Conservation (phyloP, 2,113 vertebrate genomes). For the Nematolebias whitei region DNA sequence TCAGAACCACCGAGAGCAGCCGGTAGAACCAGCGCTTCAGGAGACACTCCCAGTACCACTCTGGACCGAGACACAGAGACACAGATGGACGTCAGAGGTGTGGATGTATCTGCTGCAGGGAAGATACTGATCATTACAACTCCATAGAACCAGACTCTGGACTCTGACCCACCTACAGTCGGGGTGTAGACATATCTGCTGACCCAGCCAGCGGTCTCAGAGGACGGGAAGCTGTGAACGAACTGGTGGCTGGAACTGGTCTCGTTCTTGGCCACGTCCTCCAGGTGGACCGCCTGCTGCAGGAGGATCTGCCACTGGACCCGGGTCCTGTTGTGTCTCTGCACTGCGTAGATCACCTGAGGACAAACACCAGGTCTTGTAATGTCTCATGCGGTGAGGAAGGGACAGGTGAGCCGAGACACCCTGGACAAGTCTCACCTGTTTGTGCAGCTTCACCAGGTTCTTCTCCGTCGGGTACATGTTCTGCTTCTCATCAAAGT, state of each 20-base stretch:
- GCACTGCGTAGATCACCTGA: conserved; percentile 95
- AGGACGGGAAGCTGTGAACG: conserved; percentile 87
- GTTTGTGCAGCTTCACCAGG: conserved; percentile 94
- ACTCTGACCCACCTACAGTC: conserved; percentile 80
- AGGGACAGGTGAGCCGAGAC: not conserved
- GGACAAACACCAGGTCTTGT: not conserved
- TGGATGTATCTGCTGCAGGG: conserved; percentile 83
- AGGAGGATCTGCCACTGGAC: conserved; percentile 96
- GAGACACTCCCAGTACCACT: conserved; percentile 98
- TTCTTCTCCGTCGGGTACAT: conserved; percentile 92
- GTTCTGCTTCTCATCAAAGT: conserved; percentile 95
- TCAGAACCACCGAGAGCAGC: conserved; percentile 86
- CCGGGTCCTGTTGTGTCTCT: conserved; percentile 92
- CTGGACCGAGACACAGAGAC: conserved; percentile 67
- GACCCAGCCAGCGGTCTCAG: conserved; percentile 85
- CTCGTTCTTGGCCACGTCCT: conserved; percentile 97
- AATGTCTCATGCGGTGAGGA: too few relatives aligned
- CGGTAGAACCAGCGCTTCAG: conserved; percentile 91
- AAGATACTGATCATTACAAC: not conserved
- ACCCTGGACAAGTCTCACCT: conserved; percentile 79
- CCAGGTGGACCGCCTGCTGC: conserved; percentile 93
- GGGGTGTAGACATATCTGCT: conserved; percentile 89
- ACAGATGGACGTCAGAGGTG: too few relatives aligned
- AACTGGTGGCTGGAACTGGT: conserved; percentile 88
- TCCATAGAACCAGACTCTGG: not conserved